These are phyloP conservation scores for Sinocyclocheilus maitianheensis DNA, from an alignment of 2,113 vertebrate genomes.

Conservation along the genomic window DNA sequence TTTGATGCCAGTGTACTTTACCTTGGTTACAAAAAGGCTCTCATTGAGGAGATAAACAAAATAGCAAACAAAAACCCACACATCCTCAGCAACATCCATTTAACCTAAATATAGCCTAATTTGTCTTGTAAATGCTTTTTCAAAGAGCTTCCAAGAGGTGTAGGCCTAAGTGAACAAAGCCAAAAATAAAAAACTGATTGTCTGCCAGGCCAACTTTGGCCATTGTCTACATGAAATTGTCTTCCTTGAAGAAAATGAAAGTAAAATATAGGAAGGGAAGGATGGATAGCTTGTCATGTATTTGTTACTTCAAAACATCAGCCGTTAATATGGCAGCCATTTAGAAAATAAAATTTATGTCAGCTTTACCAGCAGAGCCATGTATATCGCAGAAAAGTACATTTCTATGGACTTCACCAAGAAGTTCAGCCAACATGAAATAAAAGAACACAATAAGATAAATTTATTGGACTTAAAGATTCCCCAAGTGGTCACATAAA, in stretches of 20 bases:
- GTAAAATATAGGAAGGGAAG: neutral
- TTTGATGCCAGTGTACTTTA: neutral
- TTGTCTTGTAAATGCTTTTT: conserved; percentile 22
- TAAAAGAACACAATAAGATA: neutral
- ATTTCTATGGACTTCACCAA: neutral
- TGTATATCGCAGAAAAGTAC: neutral
- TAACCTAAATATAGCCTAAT: conserved; percentile 11
- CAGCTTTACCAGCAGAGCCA: neutral
- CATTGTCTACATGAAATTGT: neutral
- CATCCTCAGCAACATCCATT: neutral
- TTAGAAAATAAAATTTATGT: neutral
- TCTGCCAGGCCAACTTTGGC: neutral
- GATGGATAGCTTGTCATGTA: neutral
- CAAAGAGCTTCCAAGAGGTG: neutral
- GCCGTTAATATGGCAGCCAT: neutral
- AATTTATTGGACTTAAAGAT: conserved; percentile 3
- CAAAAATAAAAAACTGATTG: conserved; percentile 4
- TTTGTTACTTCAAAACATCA: neutral
- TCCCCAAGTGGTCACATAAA: neutral
- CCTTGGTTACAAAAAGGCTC: neutral
- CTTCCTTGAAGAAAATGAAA: neutral
- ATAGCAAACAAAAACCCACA: conserved; percentile 6
- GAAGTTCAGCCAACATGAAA: neutral
- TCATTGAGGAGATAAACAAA: conserved; percentile 24
- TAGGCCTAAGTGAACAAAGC: neutral